These are phyloP conservation scores for Galago senegalensis DNA, from an alignment of 2,797 vertebrate species.

Conservation along the genomic window DNA sequence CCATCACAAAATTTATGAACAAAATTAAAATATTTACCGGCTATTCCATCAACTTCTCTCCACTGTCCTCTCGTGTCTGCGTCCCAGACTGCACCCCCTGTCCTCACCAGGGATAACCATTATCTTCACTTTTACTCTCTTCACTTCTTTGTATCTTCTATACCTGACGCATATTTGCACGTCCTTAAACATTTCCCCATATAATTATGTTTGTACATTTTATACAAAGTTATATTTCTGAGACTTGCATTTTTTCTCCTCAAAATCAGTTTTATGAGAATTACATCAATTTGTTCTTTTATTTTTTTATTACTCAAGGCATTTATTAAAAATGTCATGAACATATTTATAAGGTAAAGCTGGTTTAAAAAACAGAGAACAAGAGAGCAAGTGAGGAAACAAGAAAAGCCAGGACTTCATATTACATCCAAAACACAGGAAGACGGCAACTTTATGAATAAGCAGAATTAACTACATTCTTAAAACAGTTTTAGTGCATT, in stretches of 20 bases:
- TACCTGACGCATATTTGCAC: neutral
- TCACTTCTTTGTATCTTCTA: neutral
- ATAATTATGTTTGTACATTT: neutral
- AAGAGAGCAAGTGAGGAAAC: conserved; percentile 65
- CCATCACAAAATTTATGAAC: neutral
- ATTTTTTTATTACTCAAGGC: conserved; percentile 90
- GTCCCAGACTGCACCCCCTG: neutral
- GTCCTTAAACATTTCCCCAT: neutral
- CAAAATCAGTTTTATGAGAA: neutral
- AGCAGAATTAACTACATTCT: conserved; percentile 95
- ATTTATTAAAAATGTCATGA: conserved; percentile 93
- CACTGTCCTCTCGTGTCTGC: no score
- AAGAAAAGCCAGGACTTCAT: conserved; percentile 88
- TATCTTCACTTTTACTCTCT: neutral
- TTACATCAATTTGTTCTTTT: neutral
- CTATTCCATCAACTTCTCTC: neutral
- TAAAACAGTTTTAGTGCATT: conserved; percentile 94
- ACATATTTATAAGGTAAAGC: conserved; percentile 91
- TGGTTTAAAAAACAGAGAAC: conserved; percentile 86
- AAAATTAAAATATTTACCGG: neutral
- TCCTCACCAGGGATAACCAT: neutral
- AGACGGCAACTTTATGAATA: conserved; percentile 92
- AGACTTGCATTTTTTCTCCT: neutral
- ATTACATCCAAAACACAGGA: conserved; percentile 90
- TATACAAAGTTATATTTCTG: neutral